Evolutionary conservation across 2,113 vertebrate genomes (phyloP).

Genomic region (Athene cunicularia): DNA sequence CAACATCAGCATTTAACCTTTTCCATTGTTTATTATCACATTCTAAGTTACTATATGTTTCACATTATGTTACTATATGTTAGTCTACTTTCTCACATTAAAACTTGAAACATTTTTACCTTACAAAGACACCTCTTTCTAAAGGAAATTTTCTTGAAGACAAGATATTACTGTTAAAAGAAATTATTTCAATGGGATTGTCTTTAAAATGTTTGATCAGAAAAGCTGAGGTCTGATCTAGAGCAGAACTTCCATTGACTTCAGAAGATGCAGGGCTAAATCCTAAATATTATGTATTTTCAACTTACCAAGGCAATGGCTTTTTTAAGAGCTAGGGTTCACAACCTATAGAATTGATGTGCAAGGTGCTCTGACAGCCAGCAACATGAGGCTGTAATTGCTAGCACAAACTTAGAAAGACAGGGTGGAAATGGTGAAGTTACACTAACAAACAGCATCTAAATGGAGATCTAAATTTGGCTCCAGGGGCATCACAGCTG

Average conservation of each 20-base stretch:
- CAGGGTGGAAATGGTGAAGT: not conserved
- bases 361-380: not conserved
- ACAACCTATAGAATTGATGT: not conserved
- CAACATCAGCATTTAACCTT: not conserved
- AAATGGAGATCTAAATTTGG: not conserved
- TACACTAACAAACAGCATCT: not conserved
- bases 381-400: not conserved
- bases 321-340: not conserved
- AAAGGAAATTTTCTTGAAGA: not conserved
- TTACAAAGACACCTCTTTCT: not conserved
- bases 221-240: not conserved
- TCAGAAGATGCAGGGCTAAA: not conserved
- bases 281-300: not conserved
- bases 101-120: not conserved
- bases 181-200: not conserved
- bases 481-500: not conserved
- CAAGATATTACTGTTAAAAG: not conserved
- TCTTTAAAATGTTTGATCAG: not conserved
- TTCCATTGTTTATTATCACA: not conserved
- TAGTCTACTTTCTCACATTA: not conserved
- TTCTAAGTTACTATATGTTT: not conserved
- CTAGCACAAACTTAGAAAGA: not conserved
- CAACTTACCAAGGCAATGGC: not conserved
- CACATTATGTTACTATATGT: too few species aligned
- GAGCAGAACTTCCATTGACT: not conserved